Conservation (phyloP, 2,797 vertebrate genomes). For the Pipistrellus nathusii region DNA sequence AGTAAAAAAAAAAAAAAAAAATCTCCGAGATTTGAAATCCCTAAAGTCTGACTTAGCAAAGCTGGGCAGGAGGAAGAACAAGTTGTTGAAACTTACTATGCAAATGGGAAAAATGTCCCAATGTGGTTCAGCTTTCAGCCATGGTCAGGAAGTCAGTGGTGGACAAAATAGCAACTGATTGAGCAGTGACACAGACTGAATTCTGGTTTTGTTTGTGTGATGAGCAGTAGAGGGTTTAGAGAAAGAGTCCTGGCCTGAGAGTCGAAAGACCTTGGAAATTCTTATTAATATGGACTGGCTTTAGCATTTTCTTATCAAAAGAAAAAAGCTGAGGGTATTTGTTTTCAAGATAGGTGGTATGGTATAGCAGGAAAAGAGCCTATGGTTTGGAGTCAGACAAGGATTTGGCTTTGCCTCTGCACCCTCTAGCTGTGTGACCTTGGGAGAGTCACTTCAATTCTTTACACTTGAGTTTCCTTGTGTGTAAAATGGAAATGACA, state of each 20-base stretch:
- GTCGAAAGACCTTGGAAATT: constrained; percentile 42
- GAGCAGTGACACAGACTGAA: not conserved
- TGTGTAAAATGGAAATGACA: constrained; percentile 16
- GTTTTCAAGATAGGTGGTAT: not conserved
- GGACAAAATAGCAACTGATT: not conserved
- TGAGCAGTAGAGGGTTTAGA: not conserved
- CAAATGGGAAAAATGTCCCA: not conserved
- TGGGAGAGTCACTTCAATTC: not conserved
- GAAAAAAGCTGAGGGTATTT: not conserved
- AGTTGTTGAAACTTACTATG: not conserved
- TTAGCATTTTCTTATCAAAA: constrained; percentile 55
- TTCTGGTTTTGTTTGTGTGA: constrained; percentile 32
- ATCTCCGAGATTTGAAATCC: not conserved
- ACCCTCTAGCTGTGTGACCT: not conserved
- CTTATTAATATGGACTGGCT: not conserved
- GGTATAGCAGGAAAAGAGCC: not conserved
- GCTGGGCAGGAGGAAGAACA: constrained; percentile 24
- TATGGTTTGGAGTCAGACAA: constrained; percentile 22
- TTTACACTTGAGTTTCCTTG: constrained; percentile 37
- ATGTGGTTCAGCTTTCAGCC: not conserved
- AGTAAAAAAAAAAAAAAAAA: not conserved
- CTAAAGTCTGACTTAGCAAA: not conserved
- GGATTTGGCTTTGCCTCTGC: constrained; percentile 22
- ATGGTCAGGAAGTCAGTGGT: not conserved
- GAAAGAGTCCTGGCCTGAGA: not conserved